A percentile compares a stretch with the other conserved stretches of the same genome.
Evolutionary conservation across 92 coral and sea anemone species (phyloP).

Genomic region (Phymanthus crucifer): DNA sequence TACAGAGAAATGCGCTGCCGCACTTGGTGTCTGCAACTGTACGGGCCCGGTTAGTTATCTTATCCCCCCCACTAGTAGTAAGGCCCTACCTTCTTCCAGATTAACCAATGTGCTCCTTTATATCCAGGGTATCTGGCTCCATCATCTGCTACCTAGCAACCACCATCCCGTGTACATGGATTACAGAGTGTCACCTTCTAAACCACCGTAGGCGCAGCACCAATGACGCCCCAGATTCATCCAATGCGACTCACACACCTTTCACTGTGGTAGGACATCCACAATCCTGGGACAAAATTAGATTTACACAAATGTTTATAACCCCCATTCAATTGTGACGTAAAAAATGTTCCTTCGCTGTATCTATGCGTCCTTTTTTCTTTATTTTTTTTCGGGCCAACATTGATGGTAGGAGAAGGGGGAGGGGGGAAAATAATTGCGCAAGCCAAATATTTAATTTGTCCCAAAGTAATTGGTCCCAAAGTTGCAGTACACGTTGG

Average conservation of each 20-base stretch:
- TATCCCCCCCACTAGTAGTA: neutral
- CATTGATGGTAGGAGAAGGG: too few species aligned
- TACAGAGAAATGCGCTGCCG: too few species aligned
- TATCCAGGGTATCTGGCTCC: conserved; percentile 80
- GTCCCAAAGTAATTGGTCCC: too few species aligned
- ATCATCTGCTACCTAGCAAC: conserved; percentile 81
- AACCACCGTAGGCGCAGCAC: conserved; percentile 6
- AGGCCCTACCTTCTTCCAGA: neutral
- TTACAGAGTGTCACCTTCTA: conserved; percentile 77
- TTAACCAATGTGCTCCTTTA: neutral
- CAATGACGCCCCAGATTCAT: neutral
- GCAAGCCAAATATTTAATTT: too few species aligned
- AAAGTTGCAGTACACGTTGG: too few species aligned
- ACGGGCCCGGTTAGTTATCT: too few species aligned
- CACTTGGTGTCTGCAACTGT: too few species aligned
- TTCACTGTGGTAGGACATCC: neutral
- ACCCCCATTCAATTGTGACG: too few species aligned
- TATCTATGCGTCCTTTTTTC: neutral
- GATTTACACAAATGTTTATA: neutral
- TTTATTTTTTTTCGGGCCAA: too few species aligned
- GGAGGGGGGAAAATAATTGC: too few species aligned
- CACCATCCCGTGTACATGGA: conserved; percentile 91
- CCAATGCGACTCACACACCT: neutral
- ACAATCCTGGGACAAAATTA: too few species aligned
- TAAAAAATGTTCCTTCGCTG: too few species aligned